A percentile compares a stretch with the other conserved stretches of the same genome.
These are phyloP conservation scores for Ovis aries DNA, from an alignment of 2,113 vertebrate species.

Conservation along the genomic window ARS-UI_Ramb_v3.0 NC_056080.1:110317501-110318000, in stretches of 20 bases:
- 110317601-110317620: neutral
- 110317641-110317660: neutral
- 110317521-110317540: neutral
- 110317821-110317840: neutral
- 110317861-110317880: neutral
- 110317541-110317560: neutral
- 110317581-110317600: neutral
- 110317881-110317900: neutral
- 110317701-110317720: neutral
- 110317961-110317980: slow-evolving; percentile 40
- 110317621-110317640: neutral
- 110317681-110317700: neutral
- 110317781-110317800: neutral
- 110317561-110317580: neutral
- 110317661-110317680: neutral
- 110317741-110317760: neutral
- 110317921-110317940: neutral
- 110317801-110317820: neutral
- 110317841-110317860: neutral
- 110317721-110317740: neutral
- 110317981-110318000: rapidly evolving
- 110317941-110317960: neutral
- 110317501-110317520: neutral
- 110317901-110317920: neutral
- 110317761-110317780: neutral